Conservation (phyloP, 2,888 invertebrate species). For the Nephrotoma flavescens region DNA sequence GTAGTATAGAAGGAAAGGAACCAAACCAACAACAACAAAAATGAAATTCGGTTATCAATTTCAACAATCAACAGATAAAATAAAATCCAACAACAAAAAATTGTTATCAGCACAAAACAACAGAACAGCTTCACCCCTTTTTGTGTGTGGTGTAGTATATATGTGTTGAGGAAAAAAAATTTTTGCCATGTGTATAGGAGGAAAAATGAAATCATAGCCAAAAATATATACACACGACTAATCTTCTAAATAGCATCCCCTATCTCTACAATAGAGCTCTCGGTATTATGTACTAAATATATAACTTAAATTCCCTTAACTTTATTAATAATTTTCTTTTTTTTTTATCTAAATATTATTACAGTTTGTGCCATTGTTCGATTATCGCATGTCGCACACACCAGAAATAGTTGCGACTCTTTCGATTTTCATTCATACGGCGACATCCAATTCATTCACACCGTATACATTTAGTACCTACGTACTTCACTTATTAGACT, state of each 20-base stretch:
- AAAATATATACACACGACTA: background rate
- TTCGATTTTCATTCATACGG: background rate
- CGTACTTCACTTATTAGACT: background rate
- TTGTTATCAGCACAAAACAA: background rate
- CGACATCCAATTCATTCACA: background rate
- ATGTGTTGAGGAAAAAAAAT: background rate
- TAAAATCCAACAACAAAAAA: background rate
- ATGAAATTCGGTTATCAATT: background rate
- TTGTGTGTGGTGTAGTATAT: background rate
- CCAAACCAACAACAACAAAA: background rate
- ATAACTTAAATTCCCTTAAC: background rate
- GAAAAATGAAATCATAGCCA: background rate
- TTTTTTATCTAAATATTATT: background rate
- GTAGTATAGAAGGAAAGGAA: background rate
- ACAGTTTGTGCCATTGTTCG: background rate
- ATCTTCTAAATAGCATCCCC: background rate
- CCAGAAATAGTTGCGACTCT: background rate
- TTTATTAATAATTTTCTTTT: background rate
- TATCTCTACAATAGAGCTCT: background rate
- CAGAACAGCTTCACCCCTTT: background rate
- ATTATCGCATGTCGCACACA: background rate
- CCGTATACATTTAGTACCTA: background rate
- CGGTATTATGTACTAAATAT: background rate
- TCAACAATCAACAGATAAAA: background rate
- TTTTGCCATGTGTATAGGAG: background rate